Conservation (phyloP, 2,113 vertebrate genomes). For the Phalacrocorax pelagicus region DNA sequence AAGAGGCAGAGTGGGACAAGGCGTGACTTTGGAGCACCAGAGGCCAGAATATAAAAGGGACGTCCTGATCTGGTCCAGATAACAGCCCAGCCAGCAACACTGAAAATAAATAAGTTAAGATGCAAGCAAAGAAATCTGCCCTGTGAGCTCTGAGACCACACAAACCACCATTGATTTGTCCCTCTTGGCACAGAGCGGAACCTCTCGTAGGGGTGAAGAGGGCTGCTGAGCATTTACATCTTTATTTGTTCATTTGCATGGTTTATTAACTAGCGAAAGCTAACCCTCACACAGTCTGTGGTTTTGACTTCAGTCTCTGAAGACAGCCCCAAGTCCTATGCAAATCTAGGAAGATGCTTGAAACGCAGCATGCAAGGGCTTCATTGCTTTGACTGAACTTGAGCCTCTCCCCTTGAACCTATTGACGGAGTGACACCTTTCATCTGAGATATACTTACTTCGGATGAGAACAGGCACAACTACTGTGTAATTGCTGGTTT, state of each 20-base stretch:
- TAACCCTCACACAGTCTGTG: not conserved
- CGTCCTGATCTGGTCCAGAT: not conserved
- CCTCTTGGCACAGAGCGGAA: not conserved
- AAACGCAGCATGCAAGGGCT: not conserved
- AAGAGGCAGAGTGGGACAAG: not conserved
- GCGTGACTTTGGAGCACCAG: not conserved
- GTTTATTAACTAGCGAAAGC: not conserved
- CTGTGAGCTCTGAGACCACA: accelerated
- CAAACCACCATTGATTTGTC: not conserved
- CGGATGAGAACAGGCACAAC: slow-evolving; percentile 74
- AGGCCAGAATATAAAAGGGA: not conserved
- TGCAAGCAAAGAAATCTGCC: not conserved
- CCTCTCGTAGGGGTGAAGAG: not conserved
- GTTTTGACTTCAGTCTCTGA: not conserved
- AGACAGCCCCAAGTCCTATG: not conserved
- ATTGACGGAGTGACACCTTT: not conserved
- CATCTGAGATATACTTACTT: slow-evolving; percentile 64
- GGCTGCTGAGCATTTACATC: not conserved
- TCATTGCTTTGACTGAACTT: not conserved
- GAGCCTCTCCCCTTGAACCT: not conserved
- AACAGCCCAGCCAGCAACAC: not conserved
- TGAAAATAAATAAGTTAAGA: not conserved
- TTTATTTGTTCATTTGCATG: slow-evolving; percentile 5
- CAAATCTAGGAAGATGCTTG: not conserved
- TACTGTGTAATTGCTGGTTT: slow-evolving; percentile 59